Evolutionary conservation across 2,888 invertebrate genomes (phyloP), one percentile per base, ranked within the genome.

Genomic region (Drosophila ustulata): DNA sequence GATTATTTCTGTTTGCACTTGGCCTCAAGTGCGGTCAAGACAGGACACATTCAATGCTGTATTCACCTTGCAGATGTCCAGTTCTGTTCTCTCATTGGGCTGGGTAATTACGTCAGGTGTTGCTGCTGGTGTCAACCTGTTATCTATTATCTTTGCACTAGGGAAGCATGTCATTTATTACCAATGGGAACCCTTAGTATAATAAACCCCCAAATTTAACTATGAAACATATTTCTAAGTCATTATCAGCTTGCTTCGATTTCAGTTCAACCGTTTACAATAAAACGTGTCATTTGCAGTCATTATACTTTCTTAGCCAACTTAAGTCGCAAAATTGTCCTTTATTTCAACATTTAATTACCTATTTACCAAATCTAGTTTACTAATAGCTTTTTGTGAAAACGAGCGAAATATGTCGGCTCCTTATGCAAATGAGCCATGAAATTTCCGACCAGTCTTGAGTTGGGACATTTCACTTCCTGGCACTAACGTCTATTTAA

Each of bases 61-160:
- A 13, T 51, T 59, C 46, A 55, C 25, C 37, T 37, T n/a, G 37
- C 37, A 5, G 11, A n/a, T 26, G 18, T 34, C 39, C 39, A 56
- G 28, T 18, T 18, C 11, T 30, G 11, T 11, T n/a, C 26, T 18
- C 41, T 57, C 9, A 55, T 23, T 34, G 49, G 52, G 46, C 13
- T 37, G 66, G 87, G 82, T 82, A 82, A 82, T 86, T 82, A 83
- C 71, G 64, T 65, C 86, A 86, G 83, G 61, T 86, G 78, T 75
- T 68, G 67, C 64, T 25, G 56, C 67, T 26, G 56, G 46, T 47
- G 56, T 47, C 75, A 72, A 45, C 81, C 69, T 78, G 71, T 78
- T 81, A 85, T 85, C 86, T 68, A 74, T 79, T 74, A 82, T 82
- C 87, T 75, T 62, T 39, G 67, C 61, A 67, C 80, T 74, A 74